Conservation (phyloP, 2,797 vertebrate genomes). For the Chelonia mydas region DNA sequence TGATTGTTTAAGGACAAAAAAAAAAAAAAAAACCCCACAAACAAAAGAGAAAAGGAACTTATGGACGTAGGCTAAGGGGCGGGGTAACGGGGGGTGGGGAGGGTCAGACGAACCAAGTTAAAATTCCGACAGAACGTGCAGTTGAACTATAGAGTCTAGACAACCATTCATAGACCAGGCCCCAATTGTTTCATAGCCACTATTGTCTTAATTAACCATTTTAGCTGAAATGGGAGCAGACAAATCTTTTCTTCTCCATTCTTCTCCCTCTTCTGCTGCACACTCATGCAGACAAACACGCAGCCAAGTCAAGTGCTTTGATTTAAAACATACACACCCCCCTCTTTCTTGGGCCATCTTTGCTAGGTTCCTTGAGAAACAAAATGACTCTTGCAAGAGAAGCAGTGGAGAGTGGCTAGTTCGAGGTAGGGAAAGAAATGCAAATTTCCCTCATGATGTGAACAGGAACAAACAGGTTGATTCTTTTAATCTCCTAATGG, state of each 20-base stretch:
- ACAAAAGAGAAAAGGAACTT: conserved; percentile 60
- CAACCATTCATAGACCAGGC: conserved; percentile 70
- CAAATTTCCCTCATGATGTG: conserved; percentile 45
- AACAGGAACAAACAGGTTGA: conserved; percentile 64
- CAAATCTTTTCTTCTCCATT: conserved; percentile 44
- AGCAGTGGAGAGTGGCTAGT: not conserved
- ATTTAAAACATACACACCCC: conserved; percentile 36
- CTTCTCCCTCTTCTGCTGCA: conserved; percentile 50
- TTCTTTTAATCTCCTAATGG: conserved; percentile 72
- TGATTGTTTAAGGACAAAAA: conserved; percentile 70
- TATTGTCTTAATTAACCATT: conserved; percentile 82
- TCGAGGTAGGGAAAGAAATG: conserved; percentile 38
- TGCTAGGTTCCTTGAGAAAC: conserved; percentile 42
- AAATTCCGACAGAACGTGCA: conserved; percentile 77
- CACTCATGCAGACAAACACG: conserved; percentile 62
- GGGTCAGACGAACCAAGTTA: conserved; percentile 63
- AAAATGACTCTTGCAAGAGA: conserved; percentile 2
- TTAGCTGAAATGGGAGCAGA: conserved; percentile 61
- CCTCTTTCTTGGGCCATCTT: not conserved
- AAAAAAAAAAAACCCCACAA: conserved; percentile 19
- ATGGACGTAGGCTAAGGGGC: conserved; percentile 69
- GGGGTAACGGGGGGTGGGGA: conserved; percentile 57
- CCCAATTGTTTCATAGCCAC: conserved; percentile 64
- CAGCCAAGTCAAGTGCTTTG: conserved; percentile 68
- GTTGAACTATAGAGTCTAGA: conserved; percentile 79